Conservation (phyloP, 2,888 invertebrate species). For the Allolobophora icterica region DNA sequence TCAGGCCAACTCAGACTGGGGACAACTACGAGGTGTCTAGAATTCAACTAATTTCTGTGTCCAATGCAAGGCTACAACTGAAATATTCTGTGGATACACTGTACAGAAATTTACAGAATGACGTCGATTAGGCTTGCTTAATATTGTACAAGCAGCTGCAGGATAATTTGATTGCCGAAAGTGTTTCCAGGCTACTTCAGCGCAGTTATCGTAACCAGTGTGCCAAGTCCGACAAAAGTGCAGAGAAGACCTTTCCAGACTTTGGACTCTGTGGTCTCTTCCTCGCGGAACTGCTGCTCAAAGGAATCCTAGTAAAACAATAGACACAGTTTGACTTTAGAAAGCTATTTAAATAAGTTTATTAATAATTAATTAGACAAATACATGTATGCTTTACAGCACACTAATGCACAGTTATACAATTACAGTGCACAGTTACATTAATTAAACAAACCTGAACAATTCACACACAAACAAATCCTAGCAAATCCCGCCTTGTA, state of each 20-base stretch:
- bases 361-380: background rate
- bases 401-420: background rate
- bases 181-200: conserved; percentile 21
- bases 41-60: conserved; percentile 7
- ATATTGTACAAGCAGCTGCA: conserved; percentile 21
- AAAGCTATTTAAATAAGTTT: background rate
- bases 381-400: background rate
- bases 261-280: conserved; percentile 57
- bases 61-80: background rate
- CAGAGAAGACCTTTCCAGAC: conserved; percentile 61
- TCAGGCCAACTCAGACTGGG: background rate
- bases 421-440: too few relatives aligned
- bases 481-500: too few relatives aligned
- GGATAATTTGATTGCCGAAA: background rate
- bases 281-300: conserved; percentile 59
- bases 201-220: conserved; percentile 55
- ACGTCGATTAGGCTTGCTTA: too few relatives aligned
- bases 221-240: conserved; percentile 59
- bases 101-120: background rate
- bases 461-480: too few relatives aligned
- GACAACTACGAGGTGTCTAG: background rate
- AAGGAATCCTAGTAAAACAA: conserved; percentile 58
- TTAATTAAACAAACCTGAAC: too few relatives aligned
- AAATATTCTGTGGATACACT: background rate
- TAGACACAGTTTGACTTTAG: background rate